Conservation (phyloP, 2,888 invertebrate genomes). For the Habrosyne pyritoides region DNA sequence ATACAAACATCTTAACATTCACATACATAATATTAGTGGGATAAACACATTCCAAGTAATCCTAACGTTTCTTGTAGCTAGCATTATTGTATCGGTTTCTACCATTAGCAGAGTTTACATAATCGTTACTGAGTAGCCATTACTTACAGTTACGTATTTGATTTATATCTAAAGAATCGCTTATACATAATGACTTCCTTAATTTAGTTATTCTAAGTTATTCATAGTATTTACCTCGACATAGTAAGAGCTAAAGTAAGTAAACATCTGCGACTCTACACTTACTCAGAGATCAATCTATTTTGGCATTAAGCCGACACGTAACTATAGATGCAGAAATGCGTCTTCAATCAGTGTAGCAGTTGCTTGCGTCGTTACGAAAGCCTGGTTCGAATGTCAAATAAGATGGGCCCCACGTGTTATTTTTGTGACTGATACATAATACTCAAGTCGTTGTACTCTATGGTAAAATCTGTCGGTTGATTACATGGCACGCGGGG, state of each 20-base stretch:
- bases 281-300: background rate
- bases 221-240: background rate
- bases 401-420: constrained; percentile 29
- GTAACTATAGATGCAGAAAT: background rate
- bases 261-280: background rate
- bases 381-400: constrained; percentile 30
- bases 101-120: background rate
- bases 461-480: constrained; percentile 30
- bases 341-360: constrained; percentile 16
- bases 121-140: background rate
- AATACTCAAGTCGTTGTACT: constrained; percentile 12
- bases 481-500: constrained; percentile 25
- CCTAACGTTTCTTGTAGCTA: background rate
- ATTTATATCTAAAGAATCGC: background rate
- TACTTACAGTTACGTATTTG: background rate
- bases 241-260: background rate
- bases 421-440: constrained; percentile 38
- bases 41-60: no score
- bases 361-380: constrained; percentile 21
- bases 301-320: background rate
- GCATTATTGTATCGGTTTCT: background rate
- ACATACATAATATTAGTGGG: background rate
- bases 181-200: background rate
- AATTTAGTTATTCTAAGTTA: background rate
- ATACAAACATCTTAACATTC: no score